These are phyloP conservation scores for Diuraphis noxia DNA, from an alignment of 1,140 invertebrate genomes.

Conservation along the genomic window DNA sequence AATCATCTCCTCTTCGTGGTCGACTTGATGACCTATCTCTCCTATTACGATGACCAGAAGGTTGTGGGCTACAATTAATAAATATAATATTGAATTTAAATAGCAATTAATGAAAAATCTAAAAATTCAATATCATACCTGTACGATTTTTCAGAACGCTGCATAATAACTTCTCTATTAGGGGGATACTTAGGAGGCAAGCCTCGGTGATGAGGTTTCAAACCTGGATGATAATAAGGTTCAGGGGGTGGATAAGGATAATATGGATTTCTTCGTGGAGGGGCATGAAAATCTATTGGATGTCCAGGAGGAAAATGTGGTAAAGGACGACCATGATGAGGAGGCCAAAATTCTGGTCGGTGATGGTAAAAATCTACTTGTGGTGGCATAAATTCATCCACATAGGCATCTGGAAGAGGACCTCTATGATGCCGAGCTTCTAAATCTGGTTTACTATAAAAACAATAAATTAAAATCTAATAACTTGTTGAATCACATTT, in stretches of 20 bases:
- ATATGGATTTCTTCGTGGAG: slow-evolving; percentile 41
- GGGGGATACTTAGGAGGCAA: slow-evolving; percentile 47
- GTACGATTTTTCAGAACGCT: slow-evolving; percentile 66
- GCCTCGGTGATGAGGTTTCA: slow-evolving; percentile 46
- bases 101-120: neutral
- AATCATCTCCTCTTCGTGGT: slow-evolving; percentile 74
- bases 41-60: slow-evolving; percentile 50
- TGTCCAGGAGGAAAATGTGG: slow-evolving; percentile 53
- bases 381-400: slow-evolving; percentile 48
- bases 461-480: neutral
- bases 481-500: neutral
- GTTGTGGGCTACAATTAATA: slow-evolving; percentile 44
- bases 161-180: slow-evolving; percentile 73
- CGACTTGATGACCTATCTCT: slow-evolving; percentile 50
- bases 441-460: slow-evolving; percentile 53
- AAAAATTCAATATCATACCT: slow-evolving; percentile 54
- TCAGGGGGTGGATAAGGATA: slow-evolving; percentile 45
- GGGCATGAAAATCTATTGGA: slow-evolving; percentile 44
- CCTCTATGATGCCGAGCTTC: slow-evolving; percentile 55
- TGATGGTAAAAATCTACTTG: slow-evolving; percentile 39
- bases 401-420: slow-evolving; percentile 35
- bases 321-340: slow-evolving; percentile 46
- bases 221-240: slow-evolving; percentile 44
- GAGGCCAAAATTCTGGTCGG: slow-evolving; percentile 54
- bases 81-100: neutral